phyloP scores from a whole-genome alignment of 2,797 vertebrate species.

The Otus scops region DNA sequence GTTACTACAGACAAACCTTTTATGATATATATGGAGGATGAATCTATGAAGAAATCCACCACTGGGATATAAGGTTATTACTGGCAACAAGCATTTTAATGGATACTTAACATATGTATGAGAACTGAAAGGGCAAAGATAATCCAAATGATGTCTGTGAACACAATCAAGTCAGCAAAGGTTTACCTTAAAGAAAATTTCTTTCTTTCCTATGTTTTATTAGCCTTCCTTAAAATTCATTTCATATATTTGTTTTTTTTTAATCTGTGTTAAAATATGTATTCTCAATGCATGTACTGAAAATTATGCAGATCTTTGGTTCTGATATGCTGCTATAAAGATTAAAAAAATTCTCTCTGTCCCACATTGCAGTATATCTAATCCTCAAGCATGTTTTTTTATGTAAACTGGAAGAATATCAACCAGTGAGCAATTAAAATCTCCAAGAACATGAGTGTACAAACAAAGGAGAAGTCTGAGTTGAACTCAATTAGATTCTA shows the following conservation, averaged over 20 bases:
- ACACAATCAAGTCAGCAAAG: background rate
- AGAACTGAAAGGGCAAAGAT: background rate
- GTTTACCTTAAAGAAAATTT: background rate
- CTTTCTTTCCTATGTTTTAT: background rate
- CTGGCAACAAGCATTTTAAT: background rate
- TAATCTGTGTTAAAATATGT: background rate
- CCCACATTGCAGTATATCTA: background rate
- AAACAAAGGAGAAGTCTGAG: background rate
- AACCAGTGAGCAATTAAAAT: background rate
- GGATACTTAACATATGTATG: background rate
- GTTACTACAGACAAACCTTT: background rate
- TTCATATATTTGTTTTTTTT: background rate
- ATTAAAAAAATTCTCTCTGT: background rate
- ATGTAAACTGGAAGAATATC: background rate
- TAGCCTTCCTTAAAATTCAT: background rate
- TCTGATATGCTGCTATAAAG: background rate
- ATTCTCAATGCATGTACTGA: background rate
- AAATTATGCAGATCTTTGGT: background rate
- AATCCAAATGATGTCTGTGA: background rate
- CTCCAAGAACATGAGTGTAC: background rate
- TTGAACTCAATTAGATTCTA: background rate
- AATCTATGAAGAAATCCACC: background rate
- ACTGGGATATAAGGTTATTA: background rate
- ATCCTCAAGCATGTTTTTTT: background rate
- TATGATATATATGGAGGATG: background rate